Percentiles rank a stretch among this genome's conserved stretches.
These are phyloP conservation scores for Leptopilina syphax DNA, from an alignment of 2,888 invertebrate genomes.

Conservation along the genomic window DNA sequence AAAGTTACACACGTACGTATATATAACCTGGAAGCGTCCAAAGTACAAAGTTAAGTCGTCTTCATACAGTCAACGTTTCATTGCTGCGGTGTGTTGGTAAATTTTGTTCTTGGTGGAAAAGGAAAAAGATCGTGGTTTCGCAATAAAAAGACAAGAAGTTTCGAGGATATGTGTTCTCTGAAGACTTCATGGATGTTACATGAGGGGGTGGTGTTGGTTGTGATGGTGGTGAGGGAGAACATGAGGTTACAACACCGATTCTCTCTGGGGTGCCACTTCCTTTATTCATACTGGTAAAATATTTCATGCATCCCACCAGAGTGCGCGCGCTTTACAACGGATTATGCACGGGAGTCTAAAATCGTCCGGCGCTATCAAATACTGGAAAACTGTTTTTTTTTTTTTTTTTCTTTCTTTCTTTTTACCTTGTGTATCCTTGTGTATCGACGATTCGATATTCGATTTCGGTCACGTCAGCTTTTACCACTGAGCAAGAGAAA, in stretches of 20 bases:
- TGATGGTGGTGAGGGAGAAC: slow-evolving; percentile 2
- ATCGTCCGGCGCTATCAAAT: slow-evolving; percentile 66
- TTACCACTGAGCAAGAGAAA: background rate
- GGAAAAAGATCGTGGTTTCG: slow-evolving; percentile 48
- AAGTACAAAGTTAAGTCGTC: slow-evolving; percentile 31
- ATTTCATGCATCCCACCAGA: slow-evolving; percentile 61
- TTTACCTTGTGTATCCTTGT: slow-evolving; percentile 18
- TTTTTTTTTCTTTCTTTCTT: slow-evolving; percentile 30
- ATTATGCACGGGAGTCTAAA: slow-evolving; percentile 66
- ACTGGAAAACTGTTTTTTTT: slow-evolving; percentile 46
- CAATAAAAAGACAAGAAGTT: slow-evolving; percentile 55
- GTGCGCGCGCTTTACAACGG: slow-evolving; percentile 57
- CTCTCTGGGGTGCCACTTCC: slow-evolving; percentile 46
- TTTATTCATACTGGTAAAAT: slow-evolving; percentile 68
- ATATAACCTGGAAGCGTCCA: slow-evolving; percentile 20
- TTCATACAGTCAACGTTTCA: slow-evolving; percentile 17
- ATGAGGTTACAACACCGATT: slow-evolving; percentile 35
- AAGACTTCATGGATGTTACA: slow-evolving; percentile 42
- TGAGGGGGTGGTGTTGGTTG: slow-evolving; percentile 11
- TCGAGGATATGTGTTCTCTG: slow-evolving; percentile 50
- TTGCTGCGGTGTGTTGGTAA: slow-evolving; percentile 44
- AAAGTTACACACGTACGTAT: slow-evolving; percentile 24
- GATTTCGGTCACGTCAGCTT: slow-evolving; percentile 55
- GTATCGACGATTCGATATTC: slow-evolving; percentile 49
- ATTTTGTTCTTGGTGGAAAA: slow-evolving; percentile 55